Conservation (phyloP, 2,797 vertebrate genomes). For the Aselliscus stoliczkanus region DNA sequence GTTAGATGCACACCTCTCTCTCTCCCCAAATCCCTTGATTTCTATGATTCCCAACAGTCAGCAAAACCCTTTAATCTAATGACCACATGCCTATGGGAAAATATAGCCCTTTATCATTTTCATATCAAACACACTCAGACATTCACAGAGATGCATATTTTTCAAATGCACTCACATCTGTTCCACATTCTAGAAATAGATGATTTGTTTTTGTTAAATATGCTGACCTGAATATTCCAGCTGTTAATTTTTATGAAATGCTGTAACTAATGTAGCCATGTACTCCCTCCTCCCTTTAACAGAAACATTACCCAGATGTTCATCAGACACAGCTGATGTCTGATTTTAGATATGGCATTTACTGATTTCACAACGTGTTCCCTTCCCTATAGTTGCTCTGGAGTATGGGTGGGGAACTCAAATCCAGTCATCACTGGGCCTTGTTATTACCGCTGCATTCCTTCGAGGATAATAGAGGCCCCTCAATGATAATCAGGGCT, state of each 20-base stretch:
- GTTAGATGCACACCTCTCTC: not conserved
- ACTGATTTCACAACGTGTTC: not conserved
- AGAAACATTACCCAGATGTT: constrained; percentile 49
- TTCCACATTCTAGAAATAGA: constrained; percentile 13
- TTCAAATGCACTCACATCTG: constrained; percentile 38
- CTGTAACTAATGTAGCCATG: not conserved
- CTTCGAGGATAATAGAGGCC: constrained; percentile 25
- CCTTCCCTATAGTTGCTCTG: not conserved
- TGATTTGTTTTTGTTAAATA: constrained; percentile 11
- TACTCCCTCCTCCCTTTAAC: not conserved
- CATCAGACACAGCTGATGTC: constrained; percentile 32
- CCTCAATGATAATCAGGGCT: not conserved
- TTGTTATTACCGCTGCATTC: not conserved
- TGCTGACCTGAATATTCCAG: constrained; percentile 36
- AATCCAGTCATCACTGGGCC: constrained; percentile 35
- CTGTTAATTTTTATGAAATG: constrained; percentile 48
- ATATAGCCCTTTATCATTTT: not conserved
- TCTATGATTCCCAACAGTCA: not conserved
- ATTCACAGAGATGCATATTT: not conserved
- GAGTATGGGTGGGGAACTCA: not conserved
- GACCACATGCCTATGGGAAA: not conserved
- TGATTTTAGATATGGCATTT: constrained; percentile 31
- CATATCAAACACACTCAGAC: not conserved
- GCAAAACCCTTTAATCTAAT: not conserved
- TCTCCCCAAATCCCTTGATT: accelerated